Base-by-base conservation (phyloP, 2,888 invertebrate genomes). In the Halocaridina rubra region DNA sequence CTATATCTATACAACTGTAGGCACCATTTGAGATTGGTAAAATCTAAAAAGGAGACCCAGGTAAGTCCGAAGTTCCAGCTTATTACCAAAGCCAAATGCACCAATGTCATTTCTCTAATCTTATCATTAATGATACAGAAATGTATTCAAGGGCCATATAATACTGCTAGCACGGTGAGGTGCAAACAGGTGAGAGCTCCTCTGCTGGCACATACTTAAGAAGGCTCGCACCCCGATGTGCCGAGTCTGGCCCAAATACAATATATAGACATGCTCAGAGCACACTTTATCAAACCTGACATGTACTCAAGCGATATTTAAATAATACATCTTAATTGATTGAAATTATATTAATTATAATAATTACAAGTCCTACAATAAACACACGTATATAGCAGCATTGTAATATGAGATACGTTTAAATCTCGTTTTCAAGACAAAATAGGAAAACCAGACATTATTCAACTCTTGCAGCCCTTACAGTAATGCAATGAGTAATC, bases 401-500 rank as follows among this genome's bases (percentile, higher is more conserved):
- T 67, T 81, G 53, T 67, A 77, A 75, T 59, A 24, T 64, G 69
- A 76, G 76, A 69, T 77, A 69, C 59, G 76, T 46, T 39, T 53
- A 69, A n/a, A n/a, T n/a, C n/a, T n/a, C n/a, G n/a, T n/a, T n/a
- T n/a, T n/a, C n/a, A n/a, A n/a, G n/a, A n/a, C n/a, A n/a, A 46
- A 27, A 53, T 81, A 81, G 33, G 46, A 27, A 79, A 39, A 64
- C 46, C 27, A 29, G 30, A 53, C 71, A 79, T 46, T 79, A 79
- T 69, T 76, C 53, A 69, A 76, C 81, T 81, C 76, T 71, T 76
- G 76, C 81, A 81, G 59, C 64, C 71, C 81, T 81, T 81, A 77
- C 75, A 75, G 69, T 81, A 77, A 81, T 81, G 67, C 69, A 67
- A 81, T 57, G 74, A 81, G 75, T 81, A 19, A 71, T 69, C 64